phyloP scores from a whole-genome alignment of 35 echinoderm and acorn worm species.

The Ophioderma brevispina region DNA sequence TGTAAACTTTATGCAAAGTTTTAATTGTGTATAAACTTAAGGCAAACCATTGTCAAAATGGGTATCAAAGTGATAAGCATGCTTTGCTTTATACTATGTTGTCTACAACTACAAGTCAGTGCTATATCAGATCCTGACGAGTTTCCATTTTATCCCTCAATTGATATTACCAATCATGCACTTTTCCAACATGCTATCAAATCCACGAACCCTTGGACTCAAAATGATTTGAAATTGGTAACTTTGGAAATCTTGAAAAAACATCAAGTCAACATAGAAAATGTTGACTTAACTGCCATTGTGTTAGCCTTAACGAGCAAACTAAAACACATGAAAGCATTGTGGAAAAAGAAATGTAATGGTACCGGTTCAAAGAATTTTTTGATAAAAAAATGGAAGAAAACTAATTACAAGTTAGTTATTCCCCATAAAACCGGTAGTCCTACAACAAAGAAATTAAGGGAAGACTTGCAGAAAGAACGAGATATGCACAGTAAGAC shows the following conservation, averaged over 20 bases:
- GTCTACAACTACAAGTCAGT: not conserved
- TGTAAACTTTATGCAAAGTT: no score
- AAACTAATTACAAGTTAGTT: not conserved
- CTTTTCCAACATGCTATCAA: not conserved
- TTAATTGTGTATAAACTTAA: no score
- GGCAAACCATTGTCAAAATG: not conserved
- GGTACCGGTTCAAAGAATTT: not conserved
- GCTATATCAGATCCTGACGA: not conserved
- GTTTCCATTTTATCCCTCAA: not conserved
- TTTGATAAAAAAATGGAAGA: not conserved
- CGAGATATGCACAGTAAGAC: not conserved
- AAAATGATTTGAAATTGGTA: not conserved
- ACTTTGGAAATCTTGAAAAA: no score
- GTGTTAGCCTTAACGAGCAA: not conserved
- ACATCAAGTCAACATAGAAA: slow-evolving; percentile 4
- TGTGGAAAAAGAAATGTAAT: not conserved
- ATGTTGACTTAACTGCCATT: not conserved
- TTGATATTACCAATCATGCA: not conserved
- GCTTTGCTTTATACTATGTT: not conserved
- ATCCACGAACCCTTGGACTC: not conserved
- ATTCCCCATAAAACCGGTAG: not conserved
- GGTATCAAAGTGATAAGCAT: not conserved
- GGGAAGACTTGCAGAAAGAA: not conserved
- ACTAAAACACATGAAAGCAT: not conserved
- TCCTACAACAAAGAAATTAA: not conserved